Conservation (phyloP, 2,888 invertebrate genomes). For the Anoplius nigerrimus region DNA sequence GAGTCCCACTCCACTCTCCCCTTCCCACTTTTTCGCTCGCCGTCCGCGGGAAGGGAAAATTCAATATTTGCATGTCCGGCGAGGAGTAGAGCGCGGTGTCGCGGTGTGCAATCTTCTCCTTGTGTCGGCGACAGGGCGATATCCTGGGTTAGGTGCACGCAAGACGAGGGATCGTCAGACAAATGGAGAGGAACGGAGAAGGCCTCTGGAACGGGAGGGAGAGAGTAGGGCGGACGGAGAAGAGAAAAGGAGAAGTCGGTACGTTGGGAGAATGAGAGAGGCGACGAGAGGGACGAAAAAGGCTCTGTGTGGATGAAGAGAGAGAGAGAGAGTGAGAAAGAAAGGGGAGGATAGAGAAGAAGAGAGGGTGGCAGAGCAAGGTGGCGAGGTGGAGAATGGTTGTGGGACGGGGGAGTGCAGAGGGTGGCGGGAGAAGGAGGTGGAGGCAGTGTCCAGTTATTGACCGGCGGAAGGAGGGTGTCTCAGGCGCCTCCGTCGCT, state of each 20-base stretch:
- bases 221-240: slow-evolving; percentile 4
- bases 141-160: not conserved
- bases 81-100: slow-evolving; percentile 28
- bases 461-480: slow-evolving; percentile 70
- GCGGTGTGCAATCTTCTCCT: slow-evolving; percentile 26
- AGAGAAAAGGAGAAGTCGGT: slow-evolving; percentile 16
- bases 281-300: slow-evolving; percentile 31
- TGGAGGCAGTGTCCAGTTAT: slow-evolving; percentile 72
- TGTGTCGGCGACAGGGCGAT: not conserved
- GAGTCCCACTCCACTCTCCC: not conserved
- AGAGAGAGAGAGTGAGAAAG: slow-evolving; percentile 7
- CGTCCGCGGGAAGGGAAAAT: slow-evolving; percentile 45
- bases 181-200: not conserved
- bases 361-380: slow-evolving; percentile 2
- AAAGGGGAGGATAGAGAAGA: slow-evolving; percentile 19
- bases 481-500: slow-evolving; percentile 47
- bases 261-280: slow-evolving; percentile 8
- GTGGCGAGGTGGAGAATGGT: slow-evolving; percentile 20
- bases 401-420: not conserved
- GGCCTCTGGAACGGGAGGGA: not conserved
- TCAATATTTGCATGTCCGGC: slow-evolving; percentile 65
- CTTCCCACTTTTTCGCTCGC: not conserved
- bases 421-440: slow-evolving; percentile 47
- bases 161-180: not conserved
- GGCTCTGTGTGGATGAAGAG: slow-evolving; percentile 6